Conservation (phyloP, 1,140 invertebrate species). For the Cherax quadricarinatus region DNA sequence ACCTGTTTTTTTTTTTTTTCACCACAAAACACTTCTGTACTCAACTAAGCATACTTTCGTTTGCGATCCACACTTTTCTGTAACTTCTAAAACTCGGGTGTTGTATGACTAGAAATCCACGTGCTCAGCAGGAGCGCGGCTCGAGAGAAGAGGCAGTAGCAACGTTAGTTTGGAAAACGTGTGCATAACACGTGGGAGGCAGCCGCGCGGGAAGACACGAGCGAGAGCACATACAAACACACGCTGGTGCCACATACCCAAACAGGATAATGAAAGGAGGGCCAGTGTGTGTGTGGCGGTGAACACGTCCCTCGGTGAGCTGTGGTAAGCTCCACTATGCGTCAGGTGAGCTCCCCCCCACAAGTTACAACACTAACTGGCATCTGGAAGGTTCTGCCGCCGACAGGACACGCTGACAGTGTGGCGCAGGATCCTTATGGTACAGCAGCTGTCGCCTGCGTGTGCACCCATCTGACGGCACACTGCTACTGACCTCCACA, state of each 20-base stretch:
- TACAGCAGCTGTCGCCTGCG: constrained; percentile 46
- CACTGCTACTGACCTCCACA: constrained; percentile 52
- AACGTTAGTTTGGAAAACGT: not conserved
- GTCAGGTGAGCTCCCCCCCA: constrained; percentile 20
- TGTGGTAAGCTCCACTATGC: constrained; percentile 33
- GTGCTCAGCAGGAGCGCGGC: not conserved
- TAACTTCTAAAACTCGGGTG: not conserved
- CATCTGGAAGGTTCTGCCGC: not conserved
- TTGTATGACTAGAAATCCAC: not conserved
- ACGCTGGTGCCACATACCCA: not conserved
- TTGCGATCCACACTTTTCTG: not conserved
- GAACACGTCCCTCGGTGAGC: not conserved
- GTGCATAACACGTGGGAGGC: not conserved
- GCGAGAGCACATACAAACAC: constrained; percentile 1
- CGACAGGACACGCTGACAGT: constrained; percentile 12
- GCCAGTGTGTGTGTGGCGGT: not conserved
- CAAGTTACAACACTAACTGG: constrained; percentile 44
- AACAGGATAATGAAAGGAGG: constrained; percentile 30
- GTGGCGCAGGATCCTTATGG: constrained; percentile 12
- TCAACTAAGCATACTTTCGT: not conserved
- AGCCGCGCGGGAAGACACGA: not conserved
- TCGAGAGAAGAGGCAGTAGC: not conserved
- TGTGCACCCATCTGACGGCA: constrained; percentile 59
- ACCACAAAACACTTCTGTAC: not conserved
- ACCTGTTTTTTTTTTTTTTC: too few species aligned